Base-by-base conservation (phyloP, 2,888 invertebrate species). In the Listrodromus nycthemerus region DNA sequence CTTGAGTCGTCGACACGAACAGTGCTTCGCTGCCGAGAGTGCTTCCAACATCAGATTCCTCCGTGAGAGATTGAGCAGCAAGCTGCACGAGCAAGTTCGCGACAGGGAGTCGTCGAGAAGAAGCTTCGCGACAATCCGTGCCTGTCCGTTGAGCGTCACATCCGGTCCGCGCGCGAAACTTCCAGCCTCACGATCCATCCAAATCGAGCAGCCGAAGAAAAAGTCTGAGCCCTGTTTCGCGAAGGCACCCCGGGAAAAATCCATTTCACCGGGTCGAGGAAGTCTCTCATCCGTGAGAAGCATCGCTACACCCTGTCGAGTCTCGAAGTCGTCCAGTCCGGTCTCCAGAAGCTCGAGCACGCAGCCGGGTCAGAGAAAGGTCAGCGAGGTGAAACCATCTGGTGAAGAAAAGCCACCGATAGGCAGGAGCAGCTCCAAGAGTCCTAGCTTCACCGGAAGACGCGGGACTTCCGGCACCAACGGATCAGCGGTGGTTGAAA, bases 21-120 rank as follows among this genome's bases (percentile, higher is more conserved):
- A 95, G 84, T 95, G 95, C 79, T 95, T 95, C 87, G 90, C 91
- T n/a, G 89, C 92, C 19, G 92, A 94, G 10, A 91, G 92, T 3
- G 87, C 85, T 41, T 93, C 95, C 0, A 96, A 95, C 89, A 95
- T 96, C 0, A 95, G 95, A 86, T 95, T 94, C 88, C 91, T 96
- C 0, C 95, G 95, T 89, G 95, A 96, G 79, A 95, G 95, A 93
- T 94, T 96, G 81, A 95, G 94, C 82, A 94, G 94, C 83, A 96
- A 95, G 89, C 91, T 96, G 48, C 89, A 89, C 27, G 87, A 83
- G 8, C 69, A 88, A 80, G 37, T 88, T 80, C 74, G 88, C 86
- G 52, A 83, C 55, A 37, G 87, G 69, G 58, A 89, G 81, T 81
- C 70, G 70, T n/a, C 88, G 81, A 78, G 41, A 33, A 75, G 74